Conservation (phyloP, 1,140 invertebrate genomes). For the Aphelenchoides avenae region DNA sequence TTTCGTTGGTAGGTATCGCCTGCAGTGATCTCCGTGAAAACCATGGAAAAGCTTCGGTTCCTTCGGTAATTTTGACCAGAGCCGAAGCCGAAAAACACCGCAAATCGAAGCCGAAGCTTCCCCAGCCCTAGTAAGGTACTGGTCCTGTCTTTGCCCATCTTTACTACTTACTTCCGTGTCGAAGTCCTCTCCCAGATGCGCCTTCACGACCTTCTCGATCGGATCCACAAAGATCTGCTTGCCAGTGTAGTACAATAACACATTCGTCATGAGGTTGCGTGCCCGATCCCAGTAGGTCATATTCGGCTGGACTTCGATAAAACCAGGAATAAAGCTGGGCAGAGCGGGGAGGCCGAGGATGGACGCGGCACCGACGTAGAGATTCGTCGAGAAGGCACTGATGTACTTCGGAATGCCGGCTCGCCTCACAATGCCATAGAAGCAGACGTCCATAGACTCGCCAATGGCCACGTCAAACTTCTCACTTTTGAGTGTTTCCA, state of each 20-base stretch:
- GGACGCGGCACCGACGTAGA: not conserved
- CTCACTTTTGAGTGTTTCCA: constrained; percentile 8
- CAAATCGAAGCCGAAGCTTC: no score
- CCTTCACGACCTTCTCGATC: not conserved
- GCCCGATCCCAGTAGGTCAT: not conserved
- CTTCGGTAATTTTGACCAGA: no score
- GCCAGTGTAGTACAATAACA: not conserved
- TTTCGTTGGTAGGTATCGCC: no score
- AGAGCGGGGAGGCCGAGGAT: constrained; percentile 1
- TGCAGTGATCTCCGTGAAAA: no score
- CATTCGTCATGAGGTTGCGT: not conserved
- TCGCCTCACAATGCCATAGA: constrained; percentile 11
- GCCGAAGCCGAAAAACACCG: no score
- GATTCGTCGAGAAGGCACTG: not conserved
- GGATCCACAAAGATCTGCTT: constrained; percentile 9
- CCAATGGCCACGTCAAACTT: constrained; percentile 10
- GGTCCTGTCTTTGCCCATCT: not conserved
- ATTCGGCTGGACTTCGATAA: not conserved
- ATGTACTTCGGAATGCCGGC: constrained; percentile 15
- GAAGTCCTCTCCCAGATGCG: constrained; percentile 3
- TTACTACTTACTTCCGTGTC: not conserved
- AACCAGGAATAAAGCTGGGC: constrained; percentile 8
- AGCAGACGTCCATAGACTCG: constrained; percentile 9
- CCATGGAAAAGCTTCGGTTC: no score
- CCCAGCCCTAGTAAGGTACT: not conserved